A percentile compares a stretch with the other conserved stretches of the same genome.
These are phyloP conservation scores for Branchellion lobata DNA, from an alignment of 2,888 invertebrate genomes.

Conservation along the genomic window DNA sequence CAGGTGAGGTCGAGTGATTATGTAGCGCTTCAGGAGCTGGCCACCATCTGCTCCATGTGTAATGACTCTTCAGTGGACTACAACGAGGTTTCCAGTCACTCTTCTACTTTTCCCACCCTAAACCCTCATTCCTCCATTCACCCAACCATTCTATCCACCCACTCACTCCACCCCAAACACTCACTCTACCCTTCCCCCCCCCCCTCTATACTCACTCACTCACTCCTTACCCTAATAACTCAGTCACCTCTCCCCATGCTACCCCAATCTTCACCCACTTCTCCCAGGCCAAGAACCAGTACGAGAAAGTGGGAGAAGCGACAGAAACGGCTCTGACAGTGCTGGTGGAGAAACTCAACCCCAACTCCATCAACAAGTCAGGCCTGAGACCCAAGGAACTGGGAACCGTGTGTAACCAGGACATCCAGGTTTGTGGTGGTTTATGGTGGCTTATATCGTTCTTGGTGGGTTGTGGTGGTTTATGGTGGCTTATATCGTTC, in stretches of 20 bases:
- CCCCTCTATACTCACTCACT: too few relatives aligned
- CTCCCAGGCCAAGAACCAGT: slow-evolving; percentile 80
- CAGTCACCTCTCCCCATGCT: too few relatives aligned
- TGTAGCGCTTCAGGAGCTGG: slow-evolving; percentile 86
- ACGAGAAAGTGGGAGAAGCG: slow-evolving; percentile 99
- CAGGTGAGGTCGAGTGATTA: slow-evolving; percentile 82
- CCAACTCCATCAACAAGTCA: slow-evolving; percentile 81
- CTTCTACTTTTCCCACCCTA: too few relatives aligned
- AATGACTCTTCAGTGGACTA: slow-evolving; percentile 99
- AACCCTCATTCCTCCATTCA: too few relatives aligned
- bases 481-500: too few relatives aligned
- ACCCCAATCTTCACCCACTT: too few relatives aligned
- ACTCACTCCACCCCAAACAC: too few relatives aligned
- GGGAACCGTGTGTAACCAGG: slow-evolving; percentile 77
- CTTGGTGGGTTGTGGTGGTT: too few relatives aligned
- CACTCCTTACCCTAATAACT: too few relatives aligned
- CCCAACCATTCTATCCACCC: too few relatives aligned
- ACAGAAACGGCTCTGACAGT: slow-evolving; percentile 98
- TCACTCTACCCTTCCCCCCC: background rate
- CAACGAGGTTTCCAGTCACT: slow-evolving; percentile 84
- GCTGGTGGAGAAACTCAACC: slow-evolving; percentile 96
- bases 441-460: too few relatives aligned
- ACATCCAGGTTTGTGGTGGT: slow-evolving; percentile 65
- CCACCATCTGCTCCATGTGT: slow-evolving; percentile 97
- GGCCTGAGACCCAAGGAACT: slow-evolving; percentile 88